Evolutionary conservation across 2,888 invertebrate genomes (phyloP).

Genomic region (Brachyopa scutellaris): DNA sequence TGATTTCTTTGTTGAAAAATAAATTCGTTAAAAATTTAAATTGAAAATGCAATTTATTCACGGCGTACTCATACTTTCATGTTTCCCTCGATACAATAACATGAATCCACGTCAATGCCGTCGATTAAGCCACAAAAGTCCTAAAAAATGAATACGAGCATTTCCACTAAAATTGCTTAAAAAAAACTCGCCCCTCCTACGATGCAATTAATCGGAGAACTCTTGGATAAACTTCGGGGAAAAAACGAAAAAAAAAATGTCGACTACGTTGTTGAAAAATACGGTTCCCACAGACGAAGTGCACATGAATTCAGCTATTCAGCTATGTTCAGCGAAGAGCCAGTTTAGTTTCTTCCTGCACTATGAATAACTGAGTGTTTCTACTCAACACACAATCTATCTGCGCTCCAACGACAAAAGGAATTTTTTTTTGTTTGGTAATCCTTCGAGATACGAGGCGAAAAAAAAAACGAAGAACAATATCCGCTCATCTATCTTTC

Average conservation of each 20-base stretch:
- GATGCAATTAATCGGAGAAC: background rate
- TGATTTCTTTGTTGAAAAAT: background rate
- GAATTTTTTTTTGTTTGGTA: background rate
- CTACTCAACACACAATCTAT: background rate
- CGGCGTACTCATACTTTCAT: too few relatives aligned
- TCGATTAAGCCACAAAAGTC: background rate
- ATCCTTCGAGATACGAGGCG: background rate
- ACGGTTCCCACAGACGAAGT: background rate
- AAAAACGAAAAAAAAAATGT: background rate
- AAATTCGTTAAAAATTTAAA: slow-evolving; percentile 7
- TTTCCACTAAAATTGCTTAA: background rate
- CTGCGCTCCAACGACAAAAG: background rate
- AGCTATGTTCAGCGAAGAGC: background rate
- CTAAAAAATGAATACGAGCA: background rate
- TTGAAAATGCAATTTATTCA: background rate
- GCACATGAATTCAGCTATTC: too few relatives aligned
- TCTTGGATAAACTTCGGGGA: background rate
- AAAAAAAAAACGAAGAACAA: background rate
- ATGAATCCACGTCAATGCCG: background rate
- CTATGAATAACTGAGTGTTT: background rate
- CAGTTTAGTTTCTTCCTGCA: background rate
- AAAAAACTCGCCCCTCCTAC: too few relatives aligned
- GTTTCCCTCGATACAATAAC: background rate
- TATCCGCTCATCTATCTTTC: background rate
- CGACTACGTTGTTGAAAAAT: background rate